Evolutionary conservation across 2,797 vertebrate genomes (phyloP), one percentile per base, ranked within the genome.

Genomic region (Scomberomorus guttatus): DNA sequence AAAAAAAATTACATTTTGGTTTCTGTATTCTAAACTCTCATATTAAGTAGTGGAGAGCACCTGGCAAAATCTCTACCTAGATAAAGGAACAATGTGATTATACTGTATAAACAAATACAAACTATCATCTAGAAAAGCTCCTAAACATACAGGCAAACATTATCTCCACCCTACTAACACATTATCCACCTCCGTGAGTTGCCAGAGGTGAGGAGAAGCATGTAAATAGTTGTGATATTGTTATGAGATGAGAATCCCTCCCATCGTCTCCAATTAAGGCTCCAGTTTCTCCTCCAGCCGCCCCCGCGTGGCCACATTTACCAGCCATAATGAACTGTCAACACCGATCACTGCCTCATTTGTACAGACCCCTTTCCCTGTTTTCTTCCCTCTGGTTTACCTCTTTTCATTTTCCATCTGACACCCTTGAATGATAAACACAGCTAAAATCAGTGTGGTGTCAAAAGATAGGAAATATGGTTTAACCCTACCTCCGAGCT

Each of bases 271-370:
- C 91, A 93, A 94, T 95, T 94, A 95, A 81, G 72, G 71, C 79
- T 83, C 39, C 75, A 57, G 85, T 84, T 84, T 84, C 79, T 86
- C 74, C 89, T 83, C 60, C 77, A 81, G 72, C 84, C 60, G 24
- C 85, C 87, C 87, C 90, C 80, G 42, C 90, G 87, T 66, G 64
- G 75, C 83, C 3, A 24, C 85, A 80, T 92, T 93, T 91, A 91
- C 92, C 89, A 87, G 85, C 86, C 90, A 92, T 94, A 93, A 94
- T 94, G 90, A 93, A 91, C 89, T 93, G 93, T 93, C 92, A 89
- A 75, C 84, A 82, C 42, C 18, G 73, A 94, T 94, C 92, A 92
- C 79, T 58, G 83, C 84, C 87, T 92, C 84, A 87, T 94, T 93
- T 90, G 87, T 90, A 88, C 72, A 75, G 74, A 69, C 48, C 29